Percentiles rank a stretch among this genome's conserved stretches.
phyloP scores from a whole-genome alignment of 2,113 vertebrate species.

The Ictalurus furcatus region DNA sequence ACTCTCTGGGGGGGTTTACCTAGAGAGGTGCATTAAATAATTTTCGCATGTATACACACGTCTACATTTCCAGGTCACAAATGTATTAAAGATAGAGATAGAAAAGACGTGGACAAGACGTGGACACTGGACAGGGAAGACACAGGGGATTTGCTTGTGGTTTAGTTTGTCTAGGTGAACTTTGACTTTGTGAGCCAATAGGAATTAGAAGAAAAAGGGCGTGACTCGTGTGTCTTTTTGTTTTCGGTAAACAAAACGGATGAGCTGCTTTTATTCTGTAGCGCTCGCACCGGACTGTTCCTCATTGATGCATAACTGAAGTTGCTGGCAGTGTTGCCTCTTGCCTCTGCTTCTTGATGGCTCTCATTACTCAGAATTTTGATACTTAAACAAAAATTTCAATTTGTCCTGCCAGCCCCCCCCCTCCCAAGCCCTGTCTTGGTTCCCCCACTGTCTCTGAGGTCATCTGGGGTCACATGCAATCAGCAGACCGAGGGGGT shows the following conservation, averaged over 20 bases:
- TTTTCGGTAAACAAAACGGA: not conserved
- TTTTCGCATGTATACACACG: not conserved
- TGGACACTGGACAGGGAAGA: no score
- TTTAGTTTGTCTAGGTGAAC: no score
- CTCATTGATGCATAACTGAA: no score
- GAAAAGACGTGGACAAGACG: no score
- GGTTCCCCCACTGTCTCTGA: constrained; percentile 29
- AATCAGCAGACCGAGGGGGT: constrained; percentile 54
- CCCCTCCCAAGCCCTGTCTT: constrained; percentile 21
- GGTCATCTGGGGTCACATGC: constrained; percentile 54
- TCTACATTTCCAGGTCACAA: not conserved
- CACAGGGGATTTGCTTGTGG: no score
- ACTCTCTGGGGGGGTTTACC: not conserved
- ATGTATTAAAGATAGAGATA: no score
- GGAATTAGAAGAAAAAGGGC: not conserved
- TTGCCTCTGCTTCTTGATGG: not conserved
- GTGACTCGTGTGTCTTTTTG: not conserved
- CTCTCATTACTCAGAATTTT: not conserved
- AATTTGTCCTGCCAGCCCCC: not conserved
- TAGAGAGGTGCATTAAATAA: not conserved
- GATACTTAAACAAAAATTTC: not conserved
- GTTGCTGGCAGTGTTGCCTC: not conserved
- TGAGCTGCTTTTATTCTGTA: not conserved
- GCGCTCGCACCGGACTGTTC: no score
- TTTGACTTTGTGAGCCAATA: not conserved